A percentile compares a stretch with the other conserved stretches of the same genome.
These are phyloP conservation scores for Nematopogon swammerdamellus DNA, from an alignment of 2,888 invertebrate species.

Conservation along the genomic window DNA sequence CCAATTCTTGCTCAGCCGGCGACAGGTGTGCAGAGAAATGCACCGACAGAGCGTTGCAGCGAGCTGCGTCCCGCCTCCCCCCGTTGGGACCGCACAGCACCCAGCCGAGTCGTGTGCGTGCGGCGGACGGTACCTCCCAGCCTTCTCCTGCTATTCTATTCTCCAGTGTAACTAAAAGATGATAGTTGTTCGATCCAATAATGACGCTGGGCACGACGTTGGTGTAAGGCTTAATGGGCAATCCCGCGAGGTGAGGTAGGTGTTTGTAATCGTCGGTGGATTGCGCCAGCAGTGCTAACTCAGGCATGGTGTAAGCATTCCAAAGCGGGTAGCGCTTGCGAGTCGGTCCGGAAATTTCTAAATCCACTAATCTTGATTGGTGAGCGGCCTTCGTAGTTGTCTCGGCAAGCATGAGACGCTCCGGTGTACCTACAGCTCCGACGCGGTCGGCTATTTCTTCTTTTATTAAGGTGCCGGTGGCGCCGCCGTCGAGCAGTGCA, in stretches of 20 bases:
- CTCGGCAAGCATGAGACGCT: neutral
- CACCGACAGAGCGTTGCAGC: too few relatives aligned
- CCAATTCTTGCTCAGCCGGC: too few relatives aligned
- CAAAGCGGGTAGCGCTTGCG: neutral
- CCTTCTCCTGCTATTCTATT: neutral
- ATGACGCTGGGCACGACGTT: neutral
- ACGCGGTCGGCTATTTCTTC: conserved; percentile 5
- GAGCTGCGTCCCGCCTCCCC: too few relatives aligned
- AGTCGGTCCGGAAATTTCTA: neutral
- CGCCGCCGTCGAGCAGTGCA: conserved; percentile 11
- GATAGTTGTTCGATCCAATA: neutral
- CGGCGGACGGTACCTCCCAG: neutral
- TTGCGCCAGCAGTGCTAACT: neutral
- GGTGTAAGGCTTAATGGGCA: neutral
- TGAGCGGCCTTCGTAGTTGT: neutral
- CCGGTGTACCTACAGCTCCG: neutral
- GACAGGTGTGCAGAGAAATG: too few relatives aligned
- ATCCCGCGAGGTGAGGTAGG: neutral
- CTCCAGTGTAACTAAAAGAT: neutral
- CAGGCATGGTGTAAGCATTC: neutral
- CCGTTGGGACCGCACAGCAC: too few relatives aligned
- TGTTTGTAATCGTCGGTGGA: neutral
- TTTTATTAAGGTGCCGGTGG: conserved; percentile 9
- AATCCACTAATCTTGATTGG: neutral
- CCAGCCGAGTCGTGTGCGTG: neutral